Evolutionary conservation across 2,888 invertebrate genomes (phyloP).

Genomic region (Drosophila quinaria): DNA sequence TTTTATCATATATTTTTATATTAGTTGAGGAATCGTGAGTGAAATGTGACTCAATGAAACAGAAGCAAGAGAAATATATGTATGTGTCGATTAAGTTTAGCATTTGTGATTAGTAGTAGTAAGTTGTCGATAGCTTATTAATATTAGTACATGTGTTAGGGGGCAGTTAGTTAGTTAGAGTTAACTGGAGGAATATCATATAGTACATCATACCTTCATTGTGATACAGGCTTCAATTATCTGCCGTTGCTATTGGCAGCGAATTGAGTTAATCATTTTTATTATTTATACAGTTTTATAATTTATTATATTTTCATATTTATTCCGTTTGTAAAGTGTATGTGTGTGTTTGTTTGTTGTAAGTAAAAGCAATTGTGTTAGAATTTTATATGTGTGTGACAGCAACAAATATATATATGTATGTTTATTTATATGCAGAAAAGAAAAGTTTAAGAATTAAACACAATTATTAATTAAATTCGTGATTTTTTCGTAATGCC

Average conservation of each 20-base stretch:
- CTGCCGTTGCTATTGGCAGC: slow-evolving; percentile 90
- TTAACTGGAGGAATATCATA: slow-evolving; percentile 53
- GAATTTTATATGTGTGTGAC: slow-evolving; percentile 66
- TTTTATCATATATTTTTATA: background rate
- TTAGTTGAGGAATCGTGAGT: slow-evolving; percentile 12
- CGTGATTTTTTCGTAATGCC: slow-evolving; percentile 28
- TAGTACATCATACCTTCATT: slow-evolving; percentile 91
- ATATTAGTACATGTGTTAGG: slow-evolving; percentile 47
- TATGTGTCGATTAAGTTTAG: slow-evolving; percentile 37
- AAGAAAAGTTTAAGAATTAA: slow-evolving; percentile 64
- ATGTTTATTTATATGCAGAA: slow-evolving; percentile 44
- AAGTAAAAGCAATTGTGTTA: slow-evolving; percentile 65
- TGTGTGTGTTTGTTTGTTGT: slow-evolving; percentile 63
- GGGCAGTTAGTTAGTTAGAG: slow-evolving; percentile 54
- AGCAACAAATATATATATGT: slow-evolving; percentile 60
- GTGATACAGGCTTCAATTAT: slow-evolving; percentile 97
- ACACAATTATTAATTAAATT: slow-evolving; percentile 62
- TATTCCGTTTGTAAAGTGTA: slow-evolving; percentile 46
- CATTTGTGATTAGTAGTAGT: slow-evolving; percentile 52
- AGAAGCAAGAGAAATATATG: slow-evolving; percentile 17
- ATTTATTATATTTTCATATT: slow-evolving; percentile 44
- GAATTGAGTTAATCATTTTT: slow-evolving; percentile 82
- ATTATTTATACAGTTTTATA: slow-evolving; percentile 52
- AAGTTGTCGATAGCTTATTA: slow-evolving; percentile 14
- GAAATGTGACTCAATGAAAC: slow-evolving; percentile 33